Percentiles rank a stretch among this genome's conserved stretches.
These are phyloP conservation scores for Tenthredo scrophulariae DNA, from an alignment of 2,888 invertebrate genomes.

Conservation along the genomic window DNA sequence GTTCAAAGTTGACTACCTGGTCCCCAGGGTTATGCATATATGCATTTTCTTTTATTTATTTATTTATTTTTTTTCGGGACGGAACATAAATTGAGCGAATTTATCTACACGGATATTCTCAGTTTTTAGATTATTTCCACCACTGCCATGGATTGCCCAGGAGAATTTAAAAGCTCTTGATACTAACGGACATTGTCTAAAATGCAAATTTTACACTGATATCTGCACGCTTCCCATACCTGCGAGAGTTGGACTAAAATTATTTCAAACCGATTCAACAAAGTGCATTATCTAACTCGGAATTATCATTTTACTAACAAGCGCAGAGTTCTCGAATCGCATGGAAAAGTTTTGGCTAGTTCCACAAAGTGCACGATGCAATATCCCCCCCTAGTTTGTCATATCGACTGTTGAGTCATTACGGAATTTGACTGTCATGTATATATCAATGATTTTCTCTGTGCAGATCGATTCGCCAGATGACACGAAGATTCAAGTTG, in stretches of 20 bases:
- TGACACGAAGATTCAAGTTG: background rate
- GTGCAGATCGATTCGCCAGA: background rate
- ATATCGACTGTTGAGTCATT: background rate
- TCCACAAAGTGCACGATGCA: background rate
- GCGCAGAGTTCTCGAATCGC: background rate
- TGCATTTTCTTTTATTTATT: background rate
- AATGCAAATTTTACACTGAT: slow-evolving; percentile 44
- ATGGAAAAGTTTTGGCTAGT: background rate
- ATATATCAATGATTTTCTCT: background rate
- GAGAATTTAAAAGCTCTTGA: slow-evolving; percentile 29
- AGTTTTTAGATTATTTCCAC: background rate
- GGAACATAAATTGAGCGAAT: slow-evolving; percentile 14
- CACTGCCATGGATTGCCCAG: background rate
- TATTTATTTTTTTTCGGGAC: background rate
- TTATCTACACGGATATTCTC: background rate
- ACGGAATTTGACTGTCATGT: background rate
- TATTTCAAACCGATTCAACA: slow-evolving; percentile 25
- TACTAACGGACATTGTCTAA: slow-evolving; percentile 23
- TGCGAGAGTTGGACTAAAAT: slow-evolving; percentile 13
- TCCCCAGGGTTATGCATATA: background rate
- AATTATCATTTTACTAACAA: slow-evolving; percentile 21
- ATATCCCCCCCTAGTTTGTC: background rate
- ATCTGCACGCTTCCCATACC: background rate
- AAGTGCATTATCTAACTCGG: slow-evolving; percentile 9
- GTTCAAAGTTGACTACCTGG: background rate